A percentile compares a stretch with the other conserved stretches of the same genome.
phyloP scores from a whole-genome alignment of 2,888 invertebrate genomes.

The Rhingia campestris region DNA sequence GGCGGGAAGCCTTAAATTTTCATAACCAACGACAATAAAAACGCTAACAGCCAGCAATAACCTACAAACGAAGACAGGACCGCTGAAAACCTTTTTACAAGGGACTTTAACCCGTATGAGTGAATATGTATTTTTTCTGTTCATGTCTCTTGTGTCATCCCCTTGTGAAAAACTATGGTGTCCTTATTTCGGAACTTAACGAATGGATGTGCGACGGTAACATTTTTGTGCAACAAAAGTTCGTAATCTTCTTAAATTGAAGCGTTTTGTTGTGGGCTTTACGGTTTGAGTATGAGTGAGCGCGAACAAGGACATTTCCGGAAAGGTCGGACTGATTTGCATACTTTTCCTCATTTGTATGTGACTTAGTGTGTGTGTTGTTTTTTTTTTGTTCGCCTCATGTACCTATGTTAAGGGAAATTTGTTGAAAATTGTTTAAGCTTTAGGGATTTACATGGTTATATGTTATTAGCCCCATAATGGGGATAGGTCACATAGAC shows the following conservation, averaged over 20 bases:
- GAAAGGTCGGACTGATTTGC: constrained; percentile 56
- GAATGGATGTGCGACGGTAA: constrained; percentile 35
- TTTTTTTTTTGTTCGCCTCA: constrained; percentile 14
- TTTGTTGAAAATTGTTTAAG: constrained; percentile 53
- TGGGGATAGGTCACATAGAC: no score
- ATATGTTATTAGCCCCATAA: no score
- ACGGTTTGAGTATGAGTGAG: constrained; percentile 36
- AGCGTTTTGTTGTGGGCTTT: constrained; percentile 67
- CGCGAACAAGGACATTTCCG: neutral
- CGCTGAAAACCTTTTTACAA: constrained; percentile 23
- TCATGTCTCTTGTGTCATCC: neutral
- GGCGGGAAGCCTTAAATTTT: constrained; percentile 64
- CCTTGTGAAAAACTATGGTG: constrained; percentile 17
- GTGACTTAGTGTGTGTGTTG: constrained; percentile 8
- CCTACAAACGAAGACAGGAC: constrained; percentile 46
- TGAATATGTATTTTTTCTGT: constrained; percentile 5
- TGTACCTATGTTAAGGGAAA: constrained; percentile 35
- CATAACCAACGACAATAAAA: constrained; percentile 72
- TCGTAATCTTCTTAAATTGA: constrained; percentile 72
- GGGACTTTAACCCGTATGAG: constrained; percentile 30
- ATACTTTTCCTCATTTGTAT: constrained; percentile 51
- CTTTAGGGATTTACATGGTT: neutral
- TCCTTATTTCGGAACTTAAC: constrained; percentile 53
- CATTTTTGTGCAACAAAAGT: constrained; percentile 59
- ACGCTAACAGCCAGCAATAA: constrained; percentile 64